Conservation (phyloP, 2,113 vertebrate genomes). For the Paralichthys olivaceus region DNA sequence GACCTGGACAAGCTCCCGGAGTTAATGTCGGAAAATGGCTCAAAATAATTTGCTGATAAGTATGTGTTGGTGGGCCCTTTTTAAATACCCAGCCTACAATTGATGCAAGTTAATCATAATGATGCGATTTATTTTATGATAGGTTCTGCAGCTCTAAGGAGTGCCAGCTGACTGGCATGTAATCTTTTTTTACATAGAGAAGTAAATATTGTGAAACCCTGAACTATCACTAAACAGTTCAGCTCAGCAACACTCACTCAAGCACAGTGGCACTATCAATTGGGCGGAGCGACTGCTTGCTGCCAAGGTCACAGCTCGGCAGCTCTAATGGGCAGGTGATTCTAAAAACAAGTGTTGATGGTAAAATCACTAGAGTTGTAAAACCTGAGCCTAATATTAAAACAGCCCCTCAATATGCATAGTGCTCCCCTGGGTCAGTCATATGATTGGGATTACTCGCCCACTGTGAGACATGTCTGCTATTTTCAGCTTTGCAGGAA, state of each 20-base stretch:
- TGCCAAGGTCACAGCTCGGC: neutral
- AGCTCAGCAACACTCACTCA: neutral
- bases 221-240: neutral
- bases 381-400: conserved; percentile 14
- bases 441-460: conserved; percentile 6
- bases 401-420: neutral
- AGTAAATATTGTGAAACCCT: neutral
- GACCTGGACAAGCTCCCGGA: too few species aligned
- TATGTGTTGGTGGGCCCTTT: too few species aligned
- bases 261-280: neutral
- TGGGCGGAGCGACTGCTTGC: neutral
- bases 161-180: neutral
- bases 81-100: too few species aligned
- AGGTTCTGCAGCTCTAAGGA: neutral
- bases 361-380: conserved; percentile 20
- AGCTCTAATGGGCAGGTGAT: conserved; percentile 12
- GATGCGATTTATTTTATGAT: too few species aligned
- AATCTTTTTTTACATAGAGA: neutral
- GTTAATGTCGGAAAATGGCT: too few species aligned
- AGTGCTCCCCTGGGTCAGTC: neutral
- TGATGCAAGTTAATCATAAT: too few species aligned
- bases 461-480: conserved; percentile 26
- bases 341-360: conserved; percentile 15
- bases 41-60: too few species aligned
- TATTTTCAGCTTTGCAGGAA: conserved; percentile 50